Evolutionary conservation across 2,113 vertebrate species (phyloP), one percentile per base, ranked within the genome.

Genomic region (Rostratula benghalensis): DNA sequence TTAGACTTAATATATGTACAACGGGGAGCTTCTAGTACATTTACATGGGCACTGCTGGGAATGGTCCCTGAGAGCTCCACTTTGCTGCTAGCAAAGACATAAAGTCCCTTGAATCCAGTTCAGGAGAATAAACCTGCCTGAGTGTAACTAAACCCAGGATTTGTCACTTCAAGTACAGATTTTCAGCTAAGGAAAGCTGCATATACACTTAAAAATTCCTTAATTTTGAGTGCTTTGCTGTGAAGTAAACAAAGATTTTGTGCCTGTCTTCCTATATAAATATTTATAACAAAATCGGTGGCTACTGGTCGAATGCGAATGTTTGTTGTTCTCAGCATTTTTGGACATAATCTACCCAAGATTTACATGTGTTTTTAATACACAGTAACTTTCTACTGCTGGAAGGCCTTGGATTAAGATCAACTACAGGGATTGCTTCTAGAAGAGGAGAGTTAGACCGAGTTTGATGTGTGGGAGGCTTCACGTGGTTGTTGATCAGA

Each of bases 251-350:
- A 94, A 65, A 59, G 67, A 11, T 41, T 97, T 95, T 82, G 54
- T 93, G 74, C 54, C 74, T 79, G 35, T 87, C 94, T 71, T 87
- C 57, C 70, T 85, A 3, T 22, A 30, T 83, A 97, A 97, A 96
- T 91, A 78, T 87, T 95, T 95, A 48, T 5, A 80, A 63, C 11
- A 27, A 45, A 11, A 2, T 37, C 90, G 92, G 73, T 94, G 93
- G 84, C 96, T 89, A 93, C 92, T 92, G 78, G 78, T 93, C 30
- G 16, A 94, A 93, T 75, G 59, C 2, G 31, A 64, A 75, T 61
- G 37, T 93, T 87, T 86, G 33, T 85, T 96, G 64, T 95, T 97
- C n/a, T 88, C 65, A 94, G 70, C 22, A 54, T 61, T 96, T 95
- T 37, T 87, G 35, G 65, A 68, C 65, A 54, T 53, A 71, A 89